phyloP scores from a whole-genome alignment of 37 sponge, comb jelly and placozoan genomes.

The Beroe forskalii region DNA sequence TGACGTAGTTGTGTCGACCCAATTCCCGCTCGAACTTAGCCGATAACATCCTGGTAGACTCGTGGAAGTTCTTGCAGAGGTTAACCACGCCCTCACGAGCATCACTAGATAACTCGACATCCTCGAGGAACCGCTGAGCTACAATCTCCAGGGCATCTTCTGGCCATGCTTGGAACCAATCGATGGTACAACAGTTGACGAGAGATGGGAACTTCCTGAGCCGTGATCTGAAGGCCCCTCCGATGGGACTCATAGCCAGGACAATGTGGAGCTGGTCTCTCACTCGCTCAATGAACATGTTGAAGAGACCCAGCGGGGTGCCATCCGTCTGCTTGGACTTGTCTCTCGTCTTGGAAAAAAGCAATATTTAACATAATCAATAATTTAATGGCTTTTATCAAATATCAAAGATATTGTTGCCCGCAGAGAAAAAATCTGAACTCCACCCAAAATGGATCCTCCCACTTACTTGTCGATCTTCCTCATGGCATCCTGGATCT shows the following conservation, averaged over 20 bases:
- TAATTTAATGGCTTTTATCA: too few species aligned
- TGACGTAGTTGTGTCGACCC: slow-evolving; percentile 95
- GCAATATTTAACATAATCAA: too few species aligned
- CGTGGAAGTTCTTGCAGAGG: slow-evolving; percentile 94
- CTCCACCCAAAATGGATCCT: neutral
- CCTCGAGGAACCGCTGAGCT: slow-evolving; percentile 91
- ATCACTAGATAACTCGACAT: slow-evolving; percentile 82
- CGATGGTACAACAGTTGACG: too few species aligned
- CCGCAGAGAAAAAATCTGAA: too few species aligned
- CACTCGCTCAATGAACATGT: slow-evolving; percentile 93
- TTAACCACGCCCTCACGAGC: slow-evolving; percentile 79
- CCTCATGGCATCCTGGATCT: slow-evolving; percentile 91
- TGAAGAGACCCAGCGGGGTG: slow-evolving; percentile 91
- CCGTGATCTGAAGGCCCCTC: slow-evolving; percentile 88
- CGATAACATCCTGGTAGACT: slow-evolving; percentile 81
- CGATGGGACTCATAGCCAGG: slow-evolving; percentile 98
- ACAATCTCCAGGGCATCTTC: slow-evolving; percentile 95
- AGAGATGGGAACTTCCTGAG: slow-evolving; percentile 97
- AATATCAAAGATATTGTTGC: too few species aligned
- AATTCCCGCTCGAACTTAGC: slow-evolving; percentile 72
- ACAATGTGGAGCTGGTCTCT: slow-evolving; percentile 94
- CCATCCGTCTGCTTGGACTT: slow-evolving; percentile 94
- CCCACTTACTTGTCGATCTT: slow-evolving; percentile 87
- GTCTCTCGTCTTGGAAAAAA: slow-evolving; percentile 75
- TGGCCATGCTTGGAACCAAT: slow-evolving; percentile 99